phyloP scores from a whole-genome alignment of 2,888 invertebrate genomes.

The Drosophila peninsularis region DNA sequence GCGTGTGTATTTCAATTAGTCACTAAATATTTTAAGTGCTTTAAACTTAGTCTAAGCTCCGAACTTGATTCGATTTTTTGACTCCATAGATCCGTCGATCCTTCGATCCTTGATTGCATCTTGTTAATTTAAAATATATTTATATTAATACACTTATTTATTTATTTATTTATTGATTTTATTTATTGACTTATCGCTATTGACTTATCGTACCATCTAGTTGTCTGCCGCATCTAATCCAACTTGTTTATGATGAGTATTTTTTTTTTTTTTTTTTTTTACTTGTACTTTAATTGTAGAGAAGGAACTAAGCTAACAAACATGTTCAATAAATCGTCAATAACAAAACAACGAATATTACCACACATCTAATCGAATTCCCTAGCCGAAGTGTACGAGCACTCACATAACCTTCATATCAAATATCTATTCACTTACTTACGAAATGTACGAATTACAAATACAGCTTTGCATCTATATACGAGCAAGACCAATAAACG shows the following conservation, averaged over 20 bases:
- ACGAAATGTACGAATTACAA: conserved; percentile 44
- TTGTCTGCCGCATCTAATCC: conserved; percentile 12
- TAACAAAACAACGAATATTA: conserved; percentile 22
- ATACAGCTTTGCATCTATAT: conserved; percentile 45
- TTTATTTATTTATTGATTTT: conserved; percentile 14
- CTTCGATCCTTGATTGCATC: conserved; percentile 13
- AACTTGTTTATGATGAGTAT: conserved; percentile 40
- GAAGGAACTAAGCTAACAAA: conserved; percentile 41
- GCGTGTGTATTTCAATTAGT: conserved; percentile 77
- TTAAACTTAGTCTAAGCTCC: conserved; percentile 74
- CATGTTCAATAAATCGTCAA: conserved; percentile 60
- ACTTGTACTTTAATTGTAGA: conserved; percentile 51
- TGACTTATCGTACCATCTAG: conserved; percentile 55
- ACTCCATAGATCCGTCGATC: conserved; percentile 12
- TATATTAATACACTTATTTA: conserved; percentile 30
- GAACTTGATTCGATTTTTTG: conserved; percentile 27
- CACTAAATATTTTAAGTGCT: conserved; percentile 83
- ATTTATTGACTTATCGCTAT: conserved; percentile 31
- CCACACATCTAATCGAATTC: conserved; percentile 17
- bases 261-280: conserved; percentile 49
- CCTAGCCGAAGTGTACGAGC: conserved; percentile 33
- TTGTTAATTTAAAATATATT: conserved; percentile 26
- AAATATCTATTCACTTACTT: conserved; percentile 41
- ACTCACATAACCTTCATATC: conserved; percentile 36
- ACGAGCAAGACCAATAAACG: conserved; percentile 55